Conservation (phyloP, 2,888 invertebrate species). For the Clostera curtula region DNA sequence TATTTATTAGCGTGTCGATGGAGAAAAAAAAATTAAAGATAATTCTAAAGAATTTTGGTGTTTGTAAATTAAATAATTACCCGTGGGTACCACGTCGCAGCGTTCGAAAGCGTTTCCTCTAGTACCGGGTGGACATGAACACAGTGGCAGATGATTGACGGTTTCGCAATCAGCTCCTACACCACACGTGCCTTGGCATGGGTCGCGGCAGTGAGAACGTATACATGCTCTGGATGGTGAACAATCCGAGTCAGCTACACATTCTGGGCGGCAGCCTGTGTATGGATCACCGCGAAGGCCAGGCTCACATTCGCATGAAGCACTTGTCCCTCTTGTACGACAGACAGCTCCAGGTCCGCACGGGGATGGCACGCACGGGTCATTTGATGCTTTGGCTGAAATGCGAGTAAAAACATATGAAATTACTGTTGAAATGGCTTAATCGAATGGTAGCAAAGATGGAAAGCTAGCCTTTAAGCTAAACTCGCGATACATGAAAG, state of each 20-base stretch:
- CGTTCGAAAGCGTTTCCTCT: constrained; percentile 79
- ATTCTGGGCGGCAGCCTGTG: constrained; percentile 87
- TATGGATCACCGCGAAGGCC: constrained; percentile 86
- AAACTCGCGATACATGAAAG: constrained; percentile 13
- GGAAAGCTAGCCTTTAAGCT: constrained; percentile 37
- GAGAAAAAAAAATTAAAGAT: not conserved
- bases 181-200: constrained; percentile 88
- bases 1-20: no score
- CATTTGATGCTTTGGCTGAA: constrained; percentile 63
- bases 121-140: constrained; percentile 83
- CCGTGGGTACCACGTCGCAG: constrained; percentile 64
- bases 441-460: constrained; percentile 29
- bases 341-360: constrained; percentile 90
- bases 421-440: constrained; percentile 6
- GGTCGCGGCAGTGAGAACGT: constrained; percentile 88
- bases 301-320: constrained; percentile 82
- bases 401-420: constrained; percentile 17
- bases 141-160: constrained; percentile 80
- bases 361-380: constrained; percentile 90
- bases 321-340: constrained; percentile 79
- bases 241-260: constrained; percentile 92
- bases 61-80: constrained; percentile 28
- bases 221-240: constrained; percentile 87
- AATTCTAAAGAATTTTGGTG: constrained; percentile 1
- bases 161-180: constrained; percentile 86